These are phyloP conservation scores for Pampusana beccarii DNA, from an alignment of 2,113 vertebrate species.

Conservation along the genomic window DNA sequence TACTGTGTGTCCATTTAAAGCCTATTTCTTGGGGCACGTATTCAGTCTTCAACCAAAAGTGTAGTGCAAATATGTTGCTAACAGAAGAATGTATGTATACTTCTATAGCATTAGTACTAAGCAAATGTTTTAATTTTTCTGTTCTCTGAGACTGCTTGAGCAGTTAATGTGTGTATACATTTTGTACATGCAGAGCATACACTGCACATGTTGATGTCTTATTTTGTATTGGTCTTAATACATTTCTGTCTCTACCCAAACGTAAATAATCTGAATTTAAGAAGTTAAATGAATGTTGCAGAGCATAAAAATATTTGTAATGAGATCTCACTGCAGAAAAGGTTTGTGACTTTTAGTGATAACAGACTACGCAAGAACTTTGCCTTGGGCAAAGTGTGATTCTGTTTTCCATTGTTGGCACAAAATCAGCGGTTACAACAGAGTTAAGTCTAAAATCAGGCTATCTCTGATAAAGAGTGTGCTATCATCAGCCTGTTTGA, in stretches of 20 bases:
- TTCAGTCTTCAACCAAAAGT: slow-evolving; percentile 25
- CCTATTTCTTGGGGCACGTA: background rate
- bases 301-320: slow-evolving; percentile 18
- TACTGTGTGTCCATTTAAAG: slow-evolving; percentile 15
- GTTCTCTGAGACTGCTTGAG: background rate
- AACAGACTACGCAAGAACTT: background rate
- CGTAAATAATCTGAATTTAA: slow-evolving; percentile 28
- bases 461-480: background rate
- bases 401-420: background rate
- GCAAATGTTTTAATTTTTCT: slow-evolving; percentile 1
- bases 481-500: background rate
- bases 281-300: slow-evolving; percentile 9
- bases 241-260: background rate
- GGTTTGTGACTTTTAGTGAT: background rate
- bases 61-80: background rate
- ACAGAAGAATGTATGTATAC: background rate
- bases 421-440: background rate
- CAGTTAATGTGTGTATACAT: background rate
- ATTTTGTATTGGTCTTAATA: background rate
- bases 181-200: background rate
- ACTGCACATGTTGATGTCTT: background rate
- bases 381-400: background rate
- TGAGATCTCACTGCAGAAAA: background rate
- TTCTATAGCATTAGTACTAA: background rate
- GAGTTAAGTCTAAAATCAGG: background rate